Percentiles rank a stretch among this genome's conserved stretches.
These are phyloP conservation scores for Lepidurus apus DNA, from an alignment of 1,140 invertebrate genomes.

Conservation along the genomic window DNA sequence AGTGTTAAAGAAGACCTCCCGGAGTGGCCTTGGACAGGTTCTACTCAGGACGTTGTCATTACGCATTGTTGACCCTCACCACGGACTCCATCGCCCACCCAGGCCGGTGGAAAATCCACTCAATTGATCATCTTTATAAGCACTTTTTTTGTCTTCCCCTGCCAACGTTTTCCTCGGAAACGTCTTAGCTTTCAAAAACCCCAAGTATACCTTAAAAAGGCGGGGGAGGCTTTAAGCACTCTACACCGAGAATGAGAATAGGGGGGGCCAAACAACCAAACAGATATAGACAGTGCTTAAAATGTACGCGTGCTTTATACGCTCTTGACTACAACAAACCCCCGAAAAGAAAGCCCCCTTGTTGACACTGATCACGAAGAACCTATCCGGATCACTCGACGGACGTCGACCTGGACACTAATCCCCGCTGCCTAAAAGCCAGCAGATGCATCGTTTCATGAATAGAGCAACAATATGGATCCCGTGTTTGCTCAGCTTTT, in stretches of 20 bases:
- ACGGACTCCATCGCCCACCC: slow-evolving; percentile 16
- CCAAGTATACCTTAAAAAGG: not conserved
- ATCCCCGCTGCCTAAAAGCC: not conserved
- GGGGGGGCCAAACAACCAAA: not conserved
- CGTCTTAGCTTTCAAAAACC: not conserved
- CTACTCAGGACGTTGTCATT: slow-evolving; percentile 10
- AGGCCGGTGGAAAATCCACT: not conserved
- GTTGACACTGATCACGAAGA: slow-evolving; percentile 14
- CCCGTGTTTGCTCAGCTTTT: not conserved
- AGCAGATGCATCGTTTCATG: not conserved
- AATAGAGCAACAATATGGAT: not conserved
- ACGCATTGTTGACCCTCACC: slow-evolving; percentile 16
- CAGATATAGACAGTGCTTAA: not conserved
- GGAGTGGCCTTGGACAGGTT: not conserved
- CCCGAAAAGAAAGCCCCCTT: not conserved
- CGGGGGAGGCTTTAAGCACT: not conserved
- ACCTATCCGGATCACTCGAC: not conserved
- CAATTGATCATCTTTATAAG: slow-evolving; percentile 1
- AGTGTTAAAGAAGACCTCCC: slow-evolving; percentile 3
- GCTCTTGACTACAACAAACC: not conserved
- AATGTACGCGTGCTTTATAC: not conserved
- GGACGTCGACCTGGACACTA: not conserved
- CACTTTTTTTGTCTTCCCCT: not conserved
- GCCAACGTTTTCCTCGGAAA: not conserved
- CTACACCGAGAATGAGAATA: not conserved